Evolutionary conservation across 2,113 vertebrate species (phyloP), one percentile per base, ranked within the genome.

Genomic region (Heterotis niloticus): DNA sequence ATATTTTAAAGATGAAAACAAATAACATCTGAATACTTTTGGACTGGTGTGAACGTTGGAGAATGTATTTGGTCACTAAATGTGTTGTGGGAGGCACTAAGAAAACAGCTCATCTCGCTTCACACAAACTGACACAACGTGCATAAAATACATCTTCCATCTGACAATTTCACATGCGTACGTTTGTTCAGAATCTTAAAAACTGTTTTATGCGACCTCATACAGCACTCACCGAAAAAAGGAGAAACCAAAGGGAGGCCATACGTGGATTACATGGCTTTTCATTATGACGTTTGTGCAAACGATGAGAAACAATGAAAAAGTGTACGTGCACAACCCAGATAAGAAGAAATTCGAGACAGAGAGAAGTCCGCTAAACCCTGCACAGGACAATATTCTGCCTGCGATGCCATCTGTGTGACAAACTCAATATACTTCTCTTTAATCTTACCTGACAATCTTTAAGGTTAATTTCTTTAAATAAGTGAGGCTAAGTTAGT

Each of bases 401-500:
- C 76, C 60, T 26, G 59, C 24, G 29, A 17, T 77, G 75, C 56
- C 59, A 68, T 81, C 78, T 76, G 26, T 20, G 72, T 60, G 74
- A 28, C 82, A 82, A 81, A 78, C 72, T 57, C 81, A 77, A 80
- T 77, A 79, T 7, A 7, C 34, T 44, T 44, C 34, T 44, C 34
- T 44, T 44, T 44, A 85, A 44, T n/a, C 52, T 34, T 17, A 71
- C 1, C 65, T 24, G 75, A 34, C 77, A 1, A 82, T 44, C 77
- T 75, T 28, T 68, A 81, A 68, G 71, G 64, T 65, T 44, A 2
- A 44, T 44, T 44, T 24, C 72, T 78, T 71, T 75, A 70, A 76
- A 81, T 77, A 72, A 76, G 57, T n/a, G n/a, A n/a, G 82, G 78
- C 76, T 79, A 78, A 81, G 65, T 73, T 82, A 78, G 85, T 82